Percentiles rank a stretch among this genome's conserved stretches.
These are phyloP conservation scores for Penaeus indicus DNA, from an alignment of 1,140 invertebrate species.

Conservation along the genomic window DNA sequence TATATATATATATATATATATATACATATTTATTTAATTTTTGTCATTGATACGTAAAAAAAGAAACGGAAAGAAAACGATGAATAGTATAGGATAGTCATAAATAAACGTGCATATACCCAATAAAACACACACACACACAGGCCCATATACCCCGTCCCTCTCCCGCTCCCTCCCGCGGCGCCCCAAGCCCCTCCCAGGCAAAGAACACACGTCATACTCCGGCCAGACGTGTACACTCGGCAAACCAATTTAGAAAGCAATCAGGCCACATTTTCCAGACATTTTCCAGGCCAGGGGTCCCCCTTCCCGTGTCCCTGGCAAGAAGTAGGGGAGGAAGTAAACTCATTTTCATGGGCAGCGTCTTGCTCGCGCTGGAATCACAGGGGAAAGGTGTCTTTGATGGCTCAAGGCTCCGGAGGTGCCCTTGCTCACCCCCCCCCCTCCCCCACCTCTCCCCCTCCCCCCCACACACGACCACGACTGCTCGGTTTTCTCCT, in stretches of 20 bases:
- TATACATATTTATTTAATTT: no score
- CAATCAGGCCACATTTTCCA: conserved; percentile 50
- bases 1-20: no score
- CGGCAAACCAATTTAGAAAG: conserved; percentile 49
- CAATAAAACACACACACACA: no score
- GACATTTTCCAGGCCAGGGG: conserved; percentile 43
- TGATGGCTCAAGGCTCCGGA: neutral
- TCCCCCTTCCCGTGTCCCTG: neutral
- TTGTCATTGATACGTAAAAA: no score
- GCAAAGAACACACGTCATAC: no score
- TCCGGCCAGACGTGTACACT: conserved; percentile 4
- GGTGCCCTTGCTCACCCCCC: neutral
- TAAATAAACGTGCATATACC: no score
- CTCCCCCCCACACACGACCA: neutral
- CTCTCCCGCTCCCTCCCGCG: no score
- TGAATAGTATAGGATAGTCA: no score
- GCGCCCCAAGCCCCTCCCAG: no score
- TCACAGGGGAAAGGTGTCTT: conserved; percentile 27
- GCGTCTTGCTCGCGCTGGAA: neutral
- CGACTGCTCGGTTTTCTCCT: no score
- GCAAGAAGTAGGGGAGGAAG: conserved; percentile 19
- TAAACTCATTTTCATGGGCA: conserved; percentile 52
- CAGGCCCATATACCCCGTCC: no score
- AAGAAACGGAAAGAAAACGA: no score
- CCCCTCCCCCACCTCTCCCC: neutral